phyloP scores from a whole-genome alignment of 64 coral and sea anemone species.

The Montipora cactus region DNA sequence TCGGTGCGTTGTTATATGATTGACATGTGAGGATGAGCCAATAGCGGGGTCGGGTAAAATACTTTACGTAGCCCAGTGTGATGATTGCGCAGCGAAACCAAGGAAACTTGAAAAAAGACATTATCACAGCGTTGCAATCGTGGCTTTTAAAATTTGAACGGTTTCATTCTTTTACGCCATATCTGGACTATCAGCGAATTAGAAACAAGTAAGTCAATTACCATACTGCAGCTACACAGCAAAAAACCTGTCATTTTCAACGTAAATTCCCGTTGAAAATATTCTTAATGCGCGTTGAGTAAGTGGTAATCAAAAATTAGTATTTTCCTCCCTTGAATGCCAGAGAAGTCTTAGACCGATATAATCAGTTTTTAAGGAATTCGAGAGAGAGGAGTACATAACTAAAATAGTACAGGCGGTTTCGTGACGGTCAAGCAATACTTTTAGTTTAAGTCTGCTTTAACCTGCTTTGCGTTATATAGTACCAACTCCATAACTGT shows the following conservation, averaged over 20 bases:
- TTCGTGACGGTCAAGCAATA: too few relatives aligned
- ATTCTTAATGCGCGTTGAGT: neutral
- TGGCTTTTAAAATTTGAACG: neutral
- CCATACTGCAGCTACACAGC: neutral
- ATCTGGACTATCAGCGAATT: neutral
- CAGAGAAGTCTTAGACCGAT: too few relatives aligned
- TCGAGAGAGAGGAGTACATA: too few relatives aligned
- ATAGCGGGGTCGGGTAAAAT: neutral
- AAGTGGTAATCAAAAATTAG: too few relatives aligned
- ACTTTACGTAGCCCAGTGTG: neutral
- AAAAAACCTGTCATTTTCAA: neutral
- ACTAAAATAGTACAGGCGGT: too few relatives aligned
- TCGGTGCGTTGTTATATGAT: neutral
- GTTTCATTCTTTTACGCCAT: neutral
- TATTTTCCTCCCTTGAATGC: too few relatives aligned
- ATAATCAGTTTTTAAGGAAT: too few relatives aligned
- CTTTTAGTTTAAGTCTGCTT: too few relatives aligned
- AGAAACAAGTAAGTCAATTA: neutral
- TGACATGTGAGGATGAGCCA: neutral
- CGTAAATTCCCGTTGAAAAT: neutral
- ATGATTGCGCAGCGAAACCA: neutral
- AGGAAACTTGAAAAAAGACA: conserved; percentile 1
- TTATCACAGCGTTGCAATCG: too few relatives aligned
- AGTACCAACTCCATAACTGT: too few relatives aligned
- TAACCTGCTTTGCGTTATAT: too few relatives aligned